phyloP scores from a whole-genome alignment of 2,888 invertebrate genomes.

The Smittia aterrima region DNA sequence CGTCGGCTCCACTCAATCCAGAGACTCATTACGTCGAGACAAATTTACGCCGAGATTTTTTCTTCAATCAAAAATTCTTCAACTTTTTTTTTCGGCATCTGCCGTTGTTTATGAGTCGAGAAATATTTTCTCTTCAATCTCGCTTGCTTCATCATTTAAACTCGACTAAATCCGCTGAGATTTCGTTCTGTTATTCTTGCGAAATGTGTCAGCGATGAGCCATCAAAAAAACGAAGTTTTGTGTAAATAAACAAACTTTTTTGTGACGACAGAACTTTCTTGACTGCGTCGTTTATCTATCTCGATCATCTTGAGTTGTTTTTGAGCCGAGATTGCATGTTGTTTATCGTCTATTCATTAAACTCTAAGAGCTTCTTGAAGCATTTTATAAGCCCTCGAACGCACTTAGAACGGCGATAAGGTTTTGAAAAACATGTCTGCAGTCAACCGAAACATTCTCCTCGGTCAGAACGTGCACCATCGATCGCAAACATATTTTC shows the following conservation, averaged over 20 bases:
- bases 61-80: background rate
- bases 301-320: slow-evolving; percentile 12
- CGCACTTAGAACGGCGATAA: background rate
- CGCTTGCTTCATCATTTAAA: slow-evolving; percentile 5
- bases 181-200: background rate
- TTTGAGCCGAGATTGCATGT: background rate
- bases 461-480: background rate
- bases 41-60: background rate
- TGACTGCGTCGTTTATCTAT: background rate
- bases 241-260: background rate
- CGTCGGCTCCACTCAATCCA: slow-evolving; percentile 10
- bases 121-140: slow-evolving; percentile 1
- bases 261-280: background rate
- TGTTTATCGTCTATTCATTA: slow-evolving; percentile 6
- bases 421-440: slow-evolving; percentile 11
- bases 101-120: slow-evolving; percentile 14
- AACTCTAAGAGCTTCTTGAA: slow-evolving; percentile 11
- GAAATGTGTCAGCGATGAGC: background rate
- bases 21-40: slow-evolving; percentile 12
- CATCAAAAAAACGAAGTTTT: background rate
- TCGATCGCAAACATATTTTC: background rate
- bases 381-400: background rate
- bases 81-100: slow-evolving; percentile 10
- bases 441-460: slow-evolving; percentile 1
- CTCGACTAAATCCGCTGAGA: background rate